Conservation (phyloP, 2,797 vertebrate genomes). For the Tragelaphus oryx region DNA sequence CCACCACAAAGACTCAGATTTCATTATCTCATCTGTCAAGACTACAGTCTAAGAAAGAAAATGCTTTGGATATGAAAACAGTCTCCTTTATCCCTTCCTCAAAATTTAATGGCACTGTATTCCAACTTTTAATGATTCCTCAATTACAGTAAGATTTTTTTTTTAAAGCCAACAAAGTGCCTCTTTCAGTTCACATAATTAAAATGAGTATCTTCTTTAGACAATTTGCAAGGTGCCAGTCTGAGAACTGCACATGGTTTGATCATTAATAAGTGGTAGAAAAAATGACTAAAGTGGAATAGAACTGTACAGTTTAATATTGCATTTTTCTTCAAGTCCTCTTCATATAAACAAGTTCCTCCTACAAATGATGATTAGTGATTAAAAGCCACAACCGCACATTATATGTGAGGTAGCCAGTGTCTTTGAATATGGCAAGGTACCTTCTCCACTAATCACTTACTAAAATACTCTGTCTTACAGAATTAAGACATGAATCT, state of each 20-base stretch:
- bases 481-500: conserved; percentile 39
- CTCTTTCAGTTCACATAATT: conserved; percentile 55
- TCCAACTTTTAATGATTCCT: conserved; percentile 71
- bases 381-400: conserved; percentile 14
- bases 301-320: conserved; percentile 11
- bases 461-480: conserved; percentile 24
- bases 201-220: conserved; percentile 56
- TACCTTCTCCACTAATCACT: neutral
- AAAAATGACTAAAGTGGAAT: conserved; percentile 7
- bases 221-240: conserved; percentile 60
- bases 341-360: conserved; percentile 3
- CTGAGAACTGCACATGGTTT: conserved; percentile 32
- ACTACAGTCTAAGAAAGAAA: conserved; percentile 51
- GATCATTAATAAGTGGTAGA: conserved; percentile 27
- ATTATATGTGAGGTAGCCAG: neutral
- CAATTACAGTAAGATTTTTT: conserved; percentile 54
- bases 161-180: neutral
- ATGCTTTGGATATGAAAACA: conserved; percentile 67
- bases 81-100: neutral
- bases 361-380: conserved; percentile 14
- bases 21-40: conserved; percentile 67
- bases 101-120: conserved; percentile 55
- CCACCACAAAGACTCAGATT: conserved; percentile 47
- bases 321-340: neutral
- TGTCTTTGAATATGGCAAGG: neutral